Conservation (phyloP, 2,113 vertebrate genomes). For the Nerophis lumbriciformis region DNA sequence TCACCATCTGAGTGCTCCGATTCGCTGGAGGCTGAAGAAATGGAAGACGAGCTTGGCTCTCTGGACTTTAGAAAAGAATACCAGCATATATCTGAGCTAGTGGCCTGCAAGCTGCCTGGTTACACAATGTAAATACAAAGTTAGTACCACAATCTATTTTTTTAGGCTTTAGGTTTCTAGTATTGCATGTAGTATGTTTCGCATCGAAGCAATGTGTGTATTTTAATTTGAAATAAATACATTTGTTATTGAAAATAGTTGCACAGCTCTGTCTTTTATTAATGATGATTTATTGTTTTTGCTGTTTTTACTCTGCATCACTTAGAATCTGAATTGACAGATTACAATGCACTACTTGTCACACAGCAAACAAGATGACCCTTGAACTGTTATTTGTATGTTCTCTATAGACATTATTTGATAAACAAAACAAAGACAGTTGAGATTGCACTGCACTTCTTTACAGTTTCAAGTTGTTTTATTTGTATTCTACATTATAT, state of each 20-base stretch:
- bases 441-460: background rate
- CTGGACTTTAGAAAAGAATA: slow-evolving; percentile 68
- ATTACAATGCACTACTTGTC: no score
- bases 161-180: background rate
- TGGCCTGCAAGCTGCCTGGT: slow-evolving; percentile 82
- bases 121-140: slow-evolving; percentile 78
- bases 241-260: background rate
- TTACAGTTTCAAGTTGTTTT: slow-evolving; percentile 1
- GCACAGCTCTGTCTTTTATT: background rate
- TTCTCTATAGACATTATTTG: slow-evolving; percentile 4
- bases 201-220: background rate
- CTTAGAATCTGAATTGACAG: no score
- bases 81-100: slow-evolving; percentile 82
- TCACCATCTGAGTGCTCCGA: slow-evolving; percentile 55
- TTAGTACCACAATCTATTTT: background rate
- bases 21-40: slow-evolving; percentile 51
- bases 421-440: background rate
- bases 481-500: background rate
- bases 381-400: slow-evolving; percentile 18
- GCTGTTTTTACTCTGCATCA: no score
- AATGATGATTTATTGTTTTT: no score
- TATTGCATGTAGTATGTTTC: background rate
- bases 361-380: no score
- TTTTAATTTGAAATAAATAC: background rate
- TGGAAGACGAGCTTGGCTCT: slow-evolving; percentile 65